Evolutionary conservation across 2,797 vertebrate species (phyloP), one percentile per base, ranked within the genome.

Genomic region (Cheracebus regulus): DNA sequence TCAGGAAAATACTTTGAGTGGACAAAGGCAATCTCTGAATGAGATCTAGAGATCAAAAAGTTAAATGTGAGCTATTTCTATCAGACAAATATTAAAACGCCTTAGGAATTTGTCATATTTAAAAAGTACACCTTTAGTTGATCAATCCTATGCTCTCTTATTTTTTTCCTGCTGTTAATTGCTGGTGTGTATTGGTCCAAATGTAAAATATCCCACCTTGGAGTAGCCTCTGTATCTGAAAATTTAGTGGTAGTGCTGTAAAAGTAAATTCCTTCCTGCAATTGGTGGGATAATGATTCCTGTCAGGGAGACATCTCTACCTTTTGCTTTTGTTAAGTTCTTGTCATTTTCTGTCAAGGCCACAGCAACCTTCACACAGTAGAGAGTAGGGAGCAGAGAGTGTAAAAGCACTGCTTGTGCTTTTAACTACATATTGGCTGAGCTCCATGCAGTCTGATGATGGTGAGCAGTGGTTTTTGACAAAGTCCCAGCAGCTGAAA

Each of bases 1-100:
- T 93, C 12, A 9, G 24, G n/a, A n/a, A 67, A 82, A 83, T 39
- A 64, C 12, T 50, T 36, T 64, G n/a, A 72, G 57, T 39, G 13
- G 57, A 50, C 17, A 79, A 55, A 96, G 44, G n/a, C 33, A 92
- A 52, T 94, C 78, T 81, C 82, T 94, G 24, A 94, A 50, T 78
- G 57, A 88, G 46, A 72, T n/a, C 19, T 48, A 82, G 11, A 82
- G 13, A 87, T 89, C 79, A 64, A 70, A 78, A 82, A 78, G 36
- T 75, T 22, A 90, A 97, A 84, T 39, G 88, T 7, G 52, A 80
- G 20, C 55, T 90, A 30, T 50, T 78, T 90, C 48, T 70, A 11
- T 64, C 33, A 52, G 28, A 20, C 58, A 89, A n/a, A 79, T 87
- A 82, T 36, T 30, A 48, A 39, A 93, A 64, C 8, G 79, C 61